Base-by-base conservation (phyloP, 2,113 vertebrate genomes). In the Platichthys stellatus region DNA sequence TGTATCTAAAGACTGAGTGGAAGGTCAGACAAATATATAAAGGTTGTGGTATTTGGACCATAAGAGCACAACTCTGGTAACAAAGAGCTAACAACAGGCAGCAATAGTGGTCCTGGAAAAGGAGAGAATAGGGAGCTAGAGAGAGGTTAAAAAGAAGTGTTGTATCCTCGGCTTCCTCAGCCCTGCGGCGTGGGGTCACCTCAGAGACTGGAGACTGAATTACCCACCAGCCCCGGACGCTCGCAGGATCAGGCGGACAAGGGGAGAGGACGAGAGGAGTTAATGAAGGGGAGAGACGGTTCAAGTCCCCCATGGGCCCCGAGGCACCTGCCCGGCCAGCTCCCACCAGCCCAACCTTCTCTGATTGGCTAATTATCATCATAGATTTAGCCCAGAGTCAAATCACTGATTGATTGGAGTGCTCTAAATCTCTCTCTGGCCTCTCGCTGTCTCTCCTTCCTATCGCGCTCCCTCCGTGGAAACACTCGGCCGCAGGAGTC, bases 281-380 rank as follows among this genome's bases (percentile, higher is more conserved):
- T 95, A 95, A 95, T 95, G 94, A 95, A 93, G 88, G 90, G 92
- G 92, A 92, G 91, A 94, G 92, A 92, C 80, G 72, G 93, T 94
- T 86, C 92, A 88, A 88, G 78, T 92, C 93, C 90, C 91, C 54
- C 0, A 83, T 82, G 92, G 88, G 80, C 86, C 89, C 88, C 85
- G 10, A 81, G 87, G 88, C 91, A 92, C 88, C 86, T 83, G 84
- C 78, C 81, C 76, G 85, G 90, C 86, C 72, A 76, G 75, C 82
- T 83, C 76, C 72, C 78, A 69, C 85, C 85, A 71, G 65, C 63
- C 77, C 88, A 72, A 14, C 64, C 69, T 76, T 62, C 86, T 85
- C 88, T 91, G 89, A 93, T 91, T 93, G 88, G 90, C 84, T 94
- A 93, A 94, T 94, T 94, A 94, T 93, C 90, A 88, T 84, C 89